Evolutionary conservation across 2,113 vertebrate species (phyloP).

Genomic region (Perccottus glenii): DNA sequence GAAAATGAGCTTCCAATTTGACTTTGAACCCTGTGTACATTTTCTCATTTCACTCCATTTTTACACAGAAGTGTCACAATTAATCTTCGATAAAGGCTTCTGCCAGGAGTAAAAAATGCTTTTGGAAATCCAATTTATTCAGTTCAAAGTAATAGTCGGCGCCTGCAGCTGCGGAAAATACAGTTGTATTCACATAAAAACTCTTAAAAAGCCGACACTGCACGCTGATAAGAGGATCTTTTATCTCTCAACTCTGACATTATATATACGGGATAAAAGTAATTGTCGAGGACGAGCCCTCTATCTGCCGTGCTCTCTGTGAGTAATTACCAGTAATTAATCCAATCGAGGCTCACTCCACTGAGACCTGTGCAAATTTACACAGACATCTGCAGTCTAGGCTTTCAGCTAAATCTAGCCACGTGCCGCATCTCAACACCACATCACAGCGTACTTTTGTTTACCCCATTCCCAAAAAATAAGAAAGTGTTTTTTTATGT

Average conservation of each 20-base stretch:
- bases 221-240: slow-evolving; percentile 37
- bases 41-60: slow-evolving; percentile 1
- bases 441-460: slow-evolving; percentile 20
- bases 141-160: slow-evolving; percentile 40
- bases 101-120: slow-evolving; percentile 25
- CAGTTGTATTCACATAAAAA: slow-evolving; percentile 34
- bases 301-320: slow-evolving; percentile 43
- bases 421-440: slow-evolving; percentile 16
- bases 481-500: neutral
- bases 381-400: slow-evolving; percentile 56
- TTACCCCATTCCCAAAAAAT: slow-evolving; percentile 12
- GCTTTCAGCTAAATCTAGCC: slow-evolving; percentile 60
- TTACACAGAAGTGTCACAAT: slow-evolving; percentile 2
- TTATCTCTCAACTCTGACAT: slow-evolving; percentile 49
- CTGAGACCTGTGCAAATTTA: slow-evolving; percentile 58
- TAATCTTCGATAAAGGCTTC: slow-evolving; percentile 32
- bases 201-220: slow-evolving; percentile 36
- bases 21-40: neutral
- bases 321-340: slow-evolving; percentile 71
- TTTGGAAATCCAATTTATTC: slow-evolving; percentile 35
- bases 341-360: slow-evolving; percentile 58
- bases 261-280: slow-evolving; percentile 63
- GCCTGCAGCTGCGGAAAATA: slow-evolving; percentile 25
- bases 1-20: too few species aligned
- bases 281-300: slow-evolving; percentile 52